A percentile compares a stretch with the other conserved stretches of the same genome.
Conservation (phyloP, 2,888 invertebrate genomes). For the Erpobdella octoculata region DNA sequence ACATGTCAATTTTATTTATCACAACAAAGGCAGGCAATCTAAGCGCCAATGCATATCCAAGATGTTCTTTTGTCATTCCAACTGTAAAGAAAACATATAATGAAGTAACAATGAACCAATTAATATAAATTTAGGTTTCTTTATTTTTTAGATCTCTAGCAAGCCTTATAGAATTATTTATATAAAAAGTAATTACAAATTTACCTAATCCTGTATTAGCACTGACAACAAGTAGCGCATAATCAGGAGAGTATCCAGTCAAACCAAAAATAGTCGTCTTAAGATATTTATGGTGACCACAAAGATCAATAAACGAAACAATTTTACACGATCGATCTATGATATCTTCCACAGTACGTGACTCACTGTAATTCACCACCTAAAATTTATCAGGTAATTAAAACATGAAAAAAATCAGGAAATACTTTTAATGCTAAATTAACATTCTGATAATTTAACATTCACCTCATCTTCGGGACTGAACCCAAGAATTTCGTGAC, state of each 20-base stretch:
- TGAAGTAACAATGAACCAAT: not conserved
- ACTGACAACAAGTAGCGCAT: slow-evolving; percentile 77
- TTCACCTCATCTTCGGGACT: slow-evolving; percentile 56
- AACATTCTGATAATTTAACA: not conserved
- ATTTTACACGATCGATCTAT: slow-evolving; percentile 84
- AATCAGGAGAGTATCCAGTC: slow-evolving; percentile 85
- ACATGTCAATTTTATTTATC: slow-evolving; percentile 83
- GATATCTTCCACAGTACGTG: slow-evolving; percentile 85
- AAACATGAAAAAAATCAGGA: not conserved
- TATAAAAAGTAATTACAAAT: slow-evolving; percentile 16
- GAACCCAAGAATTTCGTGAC: slow-evolving; percentile 92
- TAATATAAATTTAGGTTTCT: not conserved
- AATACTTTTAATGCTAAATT: not conserved
- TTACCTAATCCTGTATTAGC: slow-evolving; percentile 62
- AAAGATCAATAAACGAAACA: slow-evolving; percentile 80
- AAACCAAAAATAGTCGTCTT: slow-evolving; percentile 88
- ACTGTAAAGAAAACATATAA: slow-evolving; percentile 40
- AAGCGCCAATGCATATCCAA: slow-evolving; percentile 63
- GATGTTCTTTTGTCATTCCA: slow-evolving; percentile 73
- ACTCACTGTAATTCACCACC: slow-evolving; percentile 74
- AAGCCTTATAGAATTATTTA: not conserved
- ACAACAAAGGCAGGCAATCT: slow-evolving; percentile 79
- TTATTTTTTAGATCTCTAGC: not conserved
- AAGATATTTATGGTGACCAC: slow-evolving; percentile 90
- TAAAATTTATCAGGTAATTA: slow-evolving; percentile 49